phyloP scores from a whole-genome alignment of 2,113 vertebrate species.

The Vicugna pacos region DNA sequence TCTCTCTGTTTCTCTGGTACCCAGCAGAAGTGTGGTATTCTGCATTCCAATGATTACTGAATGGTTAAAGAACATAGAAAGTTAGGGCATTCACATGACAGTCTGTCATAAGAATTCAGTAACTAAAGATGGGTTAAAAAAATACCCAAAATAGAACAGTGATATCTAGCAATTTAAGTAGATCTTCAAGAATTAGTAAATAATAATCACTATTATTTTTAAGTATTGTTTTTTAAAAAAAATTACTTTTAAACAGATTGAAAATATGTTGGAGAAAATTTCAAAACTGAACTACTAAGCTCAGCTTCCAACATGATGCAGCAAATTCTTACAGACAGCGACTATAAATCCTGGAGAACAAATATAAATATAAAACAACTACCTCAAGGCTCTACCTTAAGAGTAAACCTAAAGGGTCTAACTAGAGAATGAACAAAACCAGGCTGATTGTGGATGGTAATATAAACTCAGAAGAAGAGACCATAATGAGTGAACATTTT shows the following conservation, averaged over 20 bases:
- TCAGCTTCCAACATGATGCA: neutral
- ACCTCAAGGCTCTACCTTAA: neutral
- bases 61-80: slow-evolving; percentile 22
- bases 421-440: neutral
- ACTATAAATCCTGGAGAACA: neutral
- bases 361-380: neutral
- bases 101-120: neutral
- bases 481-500: neutral
- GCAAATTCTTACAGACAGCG: neutral
- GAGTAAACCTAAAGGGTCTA: neutral
- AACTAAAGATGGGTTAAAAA: neutral
- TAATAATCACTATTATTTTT: neutral
- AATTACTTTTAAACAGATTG: neutral
- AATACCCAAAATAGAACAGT: neutral
- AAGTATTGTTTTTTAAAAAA: neutral
- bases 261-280: neutral
- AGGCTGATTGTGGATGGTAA: neutral
- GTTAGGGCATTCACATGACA: neutral
- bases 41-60: neutral
- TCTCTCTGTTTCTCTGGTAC: neutral
- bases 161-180: neutral
- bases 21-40: neutral
- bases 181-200: slow-evolving; percentile 1
- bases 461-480: neutral
- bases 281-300: neutral